phyloP scores from a whole-genome alignment of 1,140 invertebrate species.

The Gryon sp. region DNA sequence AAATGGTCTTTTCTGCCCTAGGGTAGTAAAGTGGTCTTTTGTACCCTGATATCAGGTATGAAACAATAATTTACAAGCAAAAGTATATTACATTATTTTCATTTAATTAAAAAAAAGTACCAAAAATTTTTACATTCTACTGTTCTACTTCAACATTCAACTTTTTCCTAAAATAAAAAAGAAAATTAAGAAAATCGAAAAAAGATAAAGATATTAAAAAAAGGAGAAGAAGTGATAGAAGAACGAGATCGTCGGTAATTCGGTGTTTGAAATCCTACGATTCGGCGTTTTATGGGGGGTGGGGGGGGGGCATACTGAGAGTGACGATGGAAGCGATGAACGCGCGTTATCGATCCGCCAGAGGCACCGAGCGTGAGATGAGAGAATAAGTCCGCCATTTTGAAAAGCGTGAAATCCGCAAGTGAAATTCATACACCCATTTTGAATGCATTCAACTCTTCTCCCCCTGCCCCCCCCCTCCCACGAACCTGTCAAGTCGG shows the following conservation, averaged over 20 bases:
- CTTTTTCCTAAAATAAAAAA: too few relatives aligned
- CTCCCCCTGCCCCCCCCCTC: slow-evolving; percentile 56
- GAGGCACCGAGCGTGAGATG: slow-evolving; percentile 55
- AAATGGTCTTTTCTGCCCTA: too few relatives aligned
- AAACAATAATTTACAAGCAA: too few relatives aligned
- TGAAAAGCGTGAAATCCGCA: slow-evolving; percentile 59
- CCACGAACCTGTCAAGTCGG: too few relatives aligned
- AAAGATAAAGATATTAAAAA: slow-evolving; percentile 1
- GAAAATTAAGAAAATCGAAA: neutral
- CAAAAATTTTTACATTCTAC: too few relatives aligned
- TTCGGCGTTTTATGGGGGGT: slow-evolving; percentile 49
- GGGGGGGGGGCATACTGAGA: slow-evolving; percentile 54
- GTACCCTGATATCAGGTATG: too few relatives aligned
- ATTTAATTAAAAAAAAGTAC: too few relatives aligned
- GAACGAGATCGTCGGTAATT: slow-evolving; percentile 28
- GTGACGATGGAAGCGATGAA: slow-evolving; percentile 63
- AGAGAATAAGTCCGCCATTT: slow-evolving; percentile 62
- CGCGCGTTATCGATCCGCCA: slow-evolving; percentile 61
- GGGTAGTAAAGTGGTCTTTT: too few relatives aligned
- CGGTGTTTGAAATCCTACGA: slow-evolving; percentile 51
- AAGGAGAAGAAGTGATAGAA: neutral
- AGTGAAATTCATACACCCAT: slow-evolving; percentile 61
- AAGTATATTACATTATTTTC: too few relatives aligned
- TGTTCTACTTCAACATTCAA: too few relatives aligned
- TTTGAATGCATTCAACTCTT: slow-evolving; percentile 56